Evolutionary conservation across 1,140 invertebrate species (phyloP).

Genomic region (Tetranychus urticae): DNA sequence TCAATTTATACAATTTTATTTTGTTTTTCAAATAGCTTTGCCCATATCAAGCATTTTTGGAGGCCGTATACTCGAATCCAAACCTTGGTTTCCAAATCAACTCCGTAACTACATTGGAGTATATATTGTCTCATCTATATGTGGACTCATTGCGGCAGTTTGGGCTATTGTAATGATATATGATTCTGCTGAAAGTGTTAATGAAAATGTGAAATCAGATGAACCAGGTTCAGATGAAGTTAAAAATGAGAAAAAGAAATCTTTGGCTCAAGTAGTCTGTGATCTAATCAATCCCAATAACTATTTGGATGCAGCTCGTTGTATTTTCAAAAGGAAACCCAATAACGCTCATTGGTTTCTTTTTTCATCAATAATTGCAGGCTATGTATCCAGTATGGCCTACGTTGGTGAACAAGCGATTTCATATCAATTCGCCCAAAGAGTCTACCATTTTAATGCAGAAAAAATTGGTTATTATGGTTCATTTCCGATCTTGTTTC

Average conservation of each 20-base stretch:
- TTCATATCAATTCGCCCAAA: slow-evolving; percentile 5
- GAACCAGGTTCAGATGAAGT: background rate
- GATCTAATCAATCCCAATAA: background rate
- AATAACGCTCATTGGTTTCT: background rate
- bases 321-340: background rate
- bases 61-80: background rate
- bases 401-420: background rate
- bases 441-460: slow-evolving; percentile 3
- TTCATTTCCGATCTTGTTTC: background rate
- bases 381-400: background rate
- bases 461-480: background rate
- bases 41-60: background rate
- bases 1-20: background rate
- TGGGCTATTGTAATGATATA: background rate
- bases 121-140: background rate
- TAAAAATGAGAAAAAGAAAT: background rate
- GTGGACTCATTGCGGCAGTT: background rate
- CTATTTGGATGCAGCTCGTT: background rate
- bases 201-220: background rate
- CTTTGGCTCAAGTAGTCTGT: background rate
- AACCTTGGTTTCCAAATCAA: background rate
- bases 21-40: background rate
- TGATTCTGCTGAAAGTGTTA: background rate
- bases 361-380: background rate
- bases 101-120: background rate